Evolutionary conservation across 2,797 vertebrate genomes (phyloP).

Genomic region (Glossophaga mutica): DNA sequence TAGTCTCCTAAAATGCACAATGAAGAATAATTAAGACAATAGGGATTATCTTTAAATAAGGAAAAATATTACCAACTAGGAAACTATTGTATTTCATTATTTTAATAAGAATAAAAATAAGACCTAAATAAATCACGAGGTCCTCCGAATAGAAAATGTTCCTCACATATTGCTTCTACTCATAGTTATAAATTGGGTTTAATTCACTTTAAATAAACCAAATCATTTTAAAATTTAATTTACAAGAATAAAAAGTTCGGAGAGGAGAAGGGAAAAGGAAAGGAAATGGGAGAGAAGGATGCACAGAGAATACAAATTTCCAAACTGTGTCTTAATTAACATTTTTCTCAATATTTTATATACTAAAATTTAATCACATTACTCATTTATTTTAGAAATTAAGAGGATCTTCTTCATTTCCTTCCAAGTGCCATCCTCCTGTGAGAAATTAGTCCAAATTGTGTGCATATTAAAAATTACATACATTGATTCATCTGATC

Average conservation of each 20-base stretch:
- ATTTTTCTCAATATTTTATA: background rate
- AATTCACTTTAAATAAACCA: background rate
- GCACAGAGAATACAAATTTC: background rate
- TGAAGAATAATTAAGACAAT: background rate
- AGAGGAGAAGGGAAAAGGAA: background rate
- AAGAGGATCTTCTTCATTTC: background rate
- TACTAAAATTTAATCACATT: background rate
- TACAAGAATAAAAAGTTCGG: background rate
- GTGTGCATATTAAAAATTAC: background rate
- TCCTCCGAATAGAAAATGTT: background rate
- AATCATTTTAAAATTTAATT: background rate
- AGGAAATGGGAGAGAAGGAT: background rate
- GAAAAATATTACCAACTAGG: background rate
- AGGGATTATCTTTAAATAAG: background rate
- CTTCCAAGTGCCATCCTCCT: background rate
- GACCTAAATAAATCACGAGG: background rate
- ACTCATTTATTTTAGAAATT: constrained; percentile 31
- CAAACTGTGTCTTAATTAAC: background rate
- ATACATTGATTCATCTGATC: background rate
- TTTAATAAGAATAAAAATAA: background rate
- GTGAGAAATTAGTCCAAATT: background rate
- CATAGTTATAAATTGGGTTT: background rate
- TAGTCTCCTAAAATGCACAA: constrained; percentile 89
- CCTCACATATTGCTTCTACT: background rate
- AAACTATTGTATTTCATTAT: background rate